Evolutionary conservation across 2,113 vertebrate species (phyloP).

Genomic region (Cairina moschata): DNA sequence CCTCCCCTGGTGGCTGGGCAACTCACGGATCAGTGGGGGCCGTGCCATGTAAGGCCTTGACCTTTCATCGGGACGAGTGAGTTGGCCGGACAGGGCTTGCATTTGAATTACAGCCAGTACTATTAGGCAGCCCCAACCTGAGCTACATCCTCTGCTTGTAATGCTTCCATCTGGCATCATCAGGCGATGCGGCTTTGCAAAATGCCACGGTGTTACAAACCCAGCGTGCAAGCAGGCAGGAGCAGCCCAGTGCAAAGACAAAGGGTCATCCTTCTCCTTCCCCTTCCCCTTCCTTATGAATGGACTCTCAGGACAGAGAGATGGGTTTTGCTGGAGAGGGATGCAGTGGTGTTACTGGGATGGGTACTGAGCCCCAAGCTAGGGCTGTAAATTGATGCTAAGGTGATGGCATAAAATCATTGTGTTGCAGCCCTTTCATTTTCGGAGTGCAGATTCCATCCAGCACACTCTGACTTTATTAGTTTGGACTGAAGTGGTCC

Average conservation of each 20-base stretch:
- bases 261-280: not conserved
- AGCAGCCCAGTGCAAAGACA: not conserved
- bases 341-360: not conserved
- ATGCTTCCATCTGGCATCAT: conserved; percentile 46
- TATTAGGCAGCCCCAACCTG: conserved; percentile 19
- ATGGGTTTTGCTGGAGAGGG: not conserved
- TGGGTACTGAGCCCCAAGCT: not conserved
- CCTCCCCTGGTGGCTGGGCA: not conserved
- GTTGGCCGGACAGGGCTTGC: not conserved
- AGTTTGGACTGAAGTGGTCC: not conserved
- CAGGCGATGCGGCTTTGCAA: not conserved
- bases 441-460: not conserved
- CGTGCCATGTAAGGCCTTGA: not conserved
- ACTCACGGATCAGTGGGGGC: not conserved
- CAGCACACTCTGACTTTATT: not conserved
- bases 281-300: not conserved
- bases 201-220: not conserved
- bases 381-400: not conserved
- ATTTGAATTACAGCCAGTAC: conserved; percentile 22
- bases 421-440: rapidly evolving
- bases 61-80: conserved; percentile 20
- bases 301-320: not conserved
- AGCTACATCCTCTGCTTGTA: not conserved
- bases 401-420: not conserved
- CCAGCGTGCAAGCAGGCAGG: not conserved